Conservation (phyloP, 2,113 vertebrate genomes). For the western clawed frog (Xenopus tropicalis) region UCB_Xtro_10.0 CM004444.2:45831501-45832000, state of each 20-base stretch:
- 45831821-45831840: conserved; percentile 56
- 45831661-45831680: conserved; percentile 68
- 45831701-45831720: conserved; percentile 75
- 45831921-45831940: conserved; percentile 59
- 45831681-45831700: conserved; percentile 68
- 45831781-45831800: conserved; percentile 58
- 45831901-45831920: conserved; percentile 68
- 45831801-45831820: conserved; percentile 61
- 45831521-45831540: no score
- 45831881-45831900: conserved; percentile 70
- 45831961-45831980: background rate
- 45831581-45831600: conserved; percentile 65
- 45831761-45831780: conserved; percentile 55
- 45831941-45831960: background rate
- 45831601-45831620: conserved; percentile 69
- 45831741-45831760: conserved; percentile 57
- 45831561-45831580: conserved; percentile 47
- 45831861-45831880: conserved; percentile 59
- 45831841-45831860: conserved; percentile 61
- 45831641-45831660: conserved; percentile 70
- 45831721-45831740: conserved; percentile 73
- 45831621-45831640: conserved; percentile 66
- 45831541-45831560: no score
- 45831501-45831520: no score
- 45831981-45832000: no score